Base-by-base conservation (phyloP, 2,113 vertebrate species). In the Galeopterus variegatus region DNA sequence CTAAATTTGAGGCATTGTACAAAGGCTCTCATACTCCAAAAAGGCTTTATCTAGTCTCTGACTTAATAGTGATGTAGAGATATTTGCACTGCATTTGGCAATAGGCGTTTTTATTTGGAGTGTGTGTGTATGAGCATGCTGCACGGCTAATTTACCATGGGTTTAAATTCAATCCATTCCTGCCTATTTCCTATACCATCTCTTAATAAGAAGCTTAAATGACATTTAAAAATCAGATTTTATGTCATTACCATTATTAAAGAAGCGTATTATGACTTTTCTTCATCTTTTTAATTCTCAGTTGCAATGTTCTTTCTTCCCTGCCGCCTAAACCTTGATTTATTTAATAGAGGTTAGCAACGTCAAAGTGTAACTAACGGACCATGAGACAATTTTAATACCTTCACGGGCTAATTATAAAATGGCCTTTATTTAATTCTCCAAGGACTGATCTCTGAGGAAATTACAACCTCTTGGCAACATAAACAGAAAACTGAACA, bases 191-290 rank as follows among this genome's bases (percentile, higher is more conserved):
- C 28, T 28, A 65, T 12, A 19, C 58, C 15, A 23, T 73, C 50
- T 89, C 77, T 56, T 86, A 91, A 33, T 56, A n/a, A 62, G 76
- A 88, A 86, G 8, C n/a, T 86, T n/a, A 48, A 36, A 56, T 60
- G 45, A 69, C 70, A 87, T 94, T 84, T 85, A 21, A 77, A 88
- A 84, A 64, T 64, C 31, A 64, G 21, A 54, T 45, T 93, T 88
- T 82, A 76, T 24, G 12, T 89, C 56, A 92, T 85, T 14, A 60
- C 26, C 62, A 45, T 41, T 48, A 36, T 69, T 81, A 67, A 64
- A 77, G 56, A 81, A 90, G 31, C 8, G 45, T 56, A 58, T 58
- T 72, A n/a, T 60, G 24, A 45, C 18, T 24, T 92, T 41, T 81
- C 11, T 0, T 77, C 26, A 24, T 86, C 64, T 76, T 92, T 75